Evolutionary conservation across 2,888 invertebrate genomes (phyloP).

Genomic region (Serrognathus titanus): DNA sequence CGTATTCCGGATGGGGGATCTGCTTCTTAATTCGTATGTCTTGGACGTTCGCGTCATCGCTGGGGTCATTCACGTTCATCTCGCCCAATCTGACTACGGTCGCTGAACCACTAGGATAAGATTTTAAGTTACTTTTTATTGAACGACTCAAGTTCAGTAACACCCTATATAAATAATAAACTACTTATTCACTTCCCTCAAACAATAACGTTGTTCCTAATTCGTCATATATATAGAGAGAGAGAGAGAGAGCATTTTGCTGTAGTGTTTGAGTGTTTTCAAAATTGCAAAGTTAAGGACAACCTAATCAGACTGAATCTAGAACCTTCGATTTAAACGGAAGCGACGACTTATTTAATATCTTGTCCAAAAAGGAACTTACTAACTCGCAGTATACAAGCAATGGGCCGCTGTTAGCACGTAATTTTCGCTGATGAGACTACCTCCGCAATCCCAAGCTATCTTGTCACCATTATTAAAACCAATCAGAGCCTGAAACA

Average conservation of each 20-base stretch:
- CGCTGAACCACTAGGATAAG: conserved; percentile 14
- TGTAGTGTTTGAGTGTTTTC: too few relatives aligned
- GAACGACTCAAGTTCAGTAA: too few relatives aligned
- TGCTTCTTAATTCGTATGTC: conserved; percentile 29
- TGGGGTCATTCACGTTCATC: conserved; percentile 14
- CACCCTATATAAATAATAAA: too few relatives aligned
- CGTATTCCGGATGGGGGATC: conserved; percentile 43
- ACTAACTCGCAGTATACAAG: conserved; percentile 23
- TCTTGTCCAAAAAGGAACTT: background rate
- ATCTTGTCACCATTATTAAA: conserved; percentile 47
- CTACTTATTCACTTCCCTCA: too few relatives aligned
- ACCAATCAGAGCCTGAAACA: background rate
- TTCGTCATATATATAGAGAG: too few relatives aligned
- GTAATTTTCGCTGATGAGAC: conserved; percentile 52
- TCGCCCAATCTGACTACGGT: conserved; percentile 21
- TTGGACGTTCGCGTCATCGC: conserved; percentile 42
- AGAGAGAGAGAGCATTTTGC: too few relatives aligned
- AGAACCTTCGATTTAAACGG: too few relatives aligned
- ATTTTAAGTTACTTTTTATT: too few relatives aligned
- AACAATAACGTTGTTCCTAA: too few relatives aligned
- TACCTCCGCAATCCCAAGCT: conserved; percentile 51
- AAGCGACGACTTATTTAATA: too few relatives aligned
- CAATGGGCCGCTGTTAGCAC: conserved; percentile 61
- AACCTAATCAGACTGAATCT: too few relatives aligned
- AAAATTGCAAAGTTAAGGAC: too few relatives aligned